phyloP scores from a whole-genome alignment of 2,888 invertebrate species.

The Apamea monoglypha region DNA sequence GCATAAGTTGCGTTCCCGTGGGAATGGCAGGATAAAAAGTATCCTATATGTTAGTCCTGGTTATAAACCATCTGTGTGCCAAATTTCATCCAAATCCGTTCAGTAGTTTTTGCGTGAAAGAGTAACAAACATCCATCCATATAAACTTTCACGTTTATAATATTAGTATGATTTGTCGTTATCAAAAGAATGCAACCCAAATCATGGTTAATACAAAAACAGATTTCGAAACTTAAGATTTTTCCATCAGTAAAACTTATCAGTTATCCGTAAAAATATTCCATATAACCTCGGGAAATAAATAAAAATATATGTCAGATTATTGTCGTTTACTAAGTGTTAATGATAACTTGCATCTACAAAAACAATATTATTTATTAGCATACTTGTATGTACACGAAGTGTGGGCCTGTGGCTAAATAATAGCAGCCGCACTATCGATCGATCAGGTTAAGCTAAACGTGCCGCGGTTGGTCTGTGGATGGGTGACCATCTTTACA shows the following conservation, averaged over 20 bases:
- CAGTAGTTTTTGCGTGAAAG: too few relatives aligned
- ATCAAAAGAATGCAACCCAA: background rate
- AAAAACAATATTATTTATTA: conserved; percentile 1
- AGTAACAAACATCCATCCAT: too few relatives aligned
- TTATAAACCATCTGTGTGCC: too few relatives aligned
- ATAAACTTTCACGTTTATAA: too few relatives aligned
- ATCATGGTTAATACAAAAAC: background rate
- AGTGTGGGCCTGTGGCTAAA: background rate
- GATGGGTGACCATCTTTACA: too few relatives aligned
- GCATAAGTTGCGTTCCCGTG: too few relatives aligned
- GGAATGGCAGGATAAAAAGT: too few relatives aligned
- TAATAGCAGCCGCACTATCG: background rate
- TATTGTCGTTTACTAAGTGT: conserved; percentile 2
- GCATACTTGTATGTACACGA: background rate
- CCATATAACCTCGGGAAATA: conserved; percentile 1
- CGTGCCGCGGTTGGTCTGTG: too few relatives aligned
- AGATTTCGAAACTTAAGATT: background rate
- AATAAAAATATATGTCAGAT: conserved; percentile 38
- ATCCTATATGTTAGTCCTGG: too few relatives aligned
- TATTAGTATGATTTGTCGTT: background rate
- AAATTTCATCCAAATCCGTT: too few relatives aligned
- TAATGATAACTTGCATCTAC: conserved; percentile 14
- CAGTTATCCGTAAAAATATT: conserved; percentile 26
- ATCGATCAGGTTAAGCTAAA: too few relatives aligned
- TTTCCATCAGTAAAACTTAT: conserved; percentile 7